Evolutionary conservation across 1,140 invertebrate species (phyloP).

Genomic region (Drosophila nannoptera): DNA sequence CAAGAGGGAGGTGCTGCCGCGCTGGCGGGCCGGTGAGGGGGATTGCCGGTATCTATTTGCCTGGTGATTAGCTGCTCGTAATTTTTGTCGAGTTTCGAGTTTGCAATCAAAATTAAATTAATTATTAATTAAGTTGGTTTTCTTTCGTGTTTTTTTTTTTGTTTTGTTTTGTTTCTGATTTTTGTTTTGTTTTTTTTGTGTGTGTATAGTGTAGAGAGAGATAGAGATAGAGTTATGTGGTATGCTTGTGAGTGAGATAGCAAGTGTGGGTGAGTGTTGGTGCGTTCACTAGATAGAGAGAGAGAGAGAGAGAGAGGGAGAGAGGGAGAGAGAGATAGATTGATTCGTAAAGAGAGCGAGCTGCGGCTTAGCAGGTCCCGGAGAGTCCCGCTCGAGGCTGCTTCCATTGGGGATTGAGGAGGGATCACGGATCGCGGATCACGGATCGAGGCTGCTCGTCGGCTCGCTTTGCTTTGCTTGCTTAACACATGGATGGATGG

Average conservation of each 20-base stretch:
- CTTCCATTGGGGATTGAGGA: background rate
- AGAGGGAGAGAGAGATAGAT: slow-evolving; percentile 1
- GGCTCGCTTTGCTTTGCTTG: slow-evolving; percentile 2
- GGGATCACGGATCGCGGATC: no score
- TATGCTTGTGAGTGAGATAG: slow-evolving; percentile 19
- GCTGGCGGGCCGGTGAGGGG: slow-evolving; percentile 82
- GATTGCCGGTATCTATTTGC: slow-evolving; percentile 81
- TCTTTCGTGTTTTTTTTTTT: no score
- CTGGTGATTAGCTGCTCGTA: slow-evolving; percentile 79
- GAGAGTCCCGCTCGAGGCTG: slow-evolving; percentile 1
- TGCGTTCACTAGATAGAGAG: slow-evolving; percentile 4
- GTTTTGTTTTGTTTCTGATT: background rate
- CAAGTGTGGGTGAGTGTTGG: slow-evolving; percentile 4
- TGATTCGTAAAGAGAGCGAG: background rate
- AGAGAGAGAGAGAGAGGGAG: background rate
- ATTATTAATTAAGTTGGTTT: slow-evolving; percentile 47
- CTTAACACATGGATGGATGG: slow-evolving; percentile 5
- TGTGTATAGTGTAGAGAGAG: slow-evolving; percentile 26
- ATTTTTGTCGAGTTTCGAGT: slow-evolving; percentile 76
- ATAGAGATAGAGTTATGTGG: slow-evolving; percentile 23
- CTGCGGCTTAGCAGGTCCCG: background rate
- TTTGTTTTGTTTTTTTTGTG: background rate
- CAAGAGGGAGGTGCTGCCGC: slow-evolving; percentile 81
- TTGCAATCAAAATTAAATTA: slow-evolving; percentile 73
- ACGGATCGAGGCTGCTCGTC: background rate